These are phyloP conservation scores for Puffinus mauretanicus DNA, from an alignment of 2,113 vertebrate genomes.

Conservation along the genomic window DNA sequence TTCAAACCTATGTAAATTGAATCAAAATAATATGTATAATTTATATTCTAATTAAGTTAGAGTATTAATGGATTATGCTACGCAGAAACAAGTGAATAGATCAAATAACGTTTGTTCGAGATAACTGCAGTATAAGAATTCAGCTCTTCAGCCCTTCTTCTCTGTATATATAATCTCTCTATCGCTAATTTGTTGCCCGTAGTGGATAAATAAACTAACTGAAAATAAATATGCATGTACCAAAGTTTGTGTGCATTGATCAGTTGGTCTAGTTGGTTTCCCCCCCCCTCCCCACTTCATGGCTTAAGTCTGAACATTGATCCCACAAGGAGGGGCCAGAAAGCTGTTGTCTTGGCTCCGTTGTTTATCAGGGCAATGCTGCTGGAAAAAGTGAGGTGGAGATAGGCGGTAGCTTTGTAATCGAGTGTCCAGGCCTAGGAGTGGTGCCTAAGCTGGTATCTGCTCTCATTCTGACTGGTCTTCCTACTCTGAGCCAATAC, in stretches of 20 bases:
- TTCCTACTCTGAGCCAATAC: background rate
- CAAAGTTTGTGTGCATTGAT: background rate
- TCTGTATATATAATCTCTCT: background rate
- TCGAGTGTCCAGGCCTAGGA: rapidly evolving
- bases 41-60: background rate
- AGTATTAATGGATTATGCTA: background rate
- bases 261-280: background rate
- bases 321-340: background rate
- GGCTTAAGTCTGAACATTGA: background rate
- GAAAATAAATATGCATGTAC: background rate
- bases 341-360: background rate
- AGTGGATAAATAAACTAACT: background rate
- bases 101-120: background rate
- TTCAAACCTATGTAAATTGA: background rate
- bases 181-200: background rate
- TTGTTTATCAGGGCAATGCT: background rate
- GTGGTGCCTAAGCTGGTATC: background rate
- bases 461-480: background rate
- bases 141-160: background rate
- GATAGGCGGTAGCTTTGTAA: background rate
- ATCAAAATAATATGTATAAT: background rate
- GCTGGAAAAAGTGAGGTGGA: background rate
- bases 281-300: background rate
- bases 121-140: background rate
- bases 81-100: background rate